These are phyloP conservation scores for Caenorhabditis uteleia DNA, from an alignment of 2,888 invertebrate genomes.

Conservation along the genomic window DNA sequence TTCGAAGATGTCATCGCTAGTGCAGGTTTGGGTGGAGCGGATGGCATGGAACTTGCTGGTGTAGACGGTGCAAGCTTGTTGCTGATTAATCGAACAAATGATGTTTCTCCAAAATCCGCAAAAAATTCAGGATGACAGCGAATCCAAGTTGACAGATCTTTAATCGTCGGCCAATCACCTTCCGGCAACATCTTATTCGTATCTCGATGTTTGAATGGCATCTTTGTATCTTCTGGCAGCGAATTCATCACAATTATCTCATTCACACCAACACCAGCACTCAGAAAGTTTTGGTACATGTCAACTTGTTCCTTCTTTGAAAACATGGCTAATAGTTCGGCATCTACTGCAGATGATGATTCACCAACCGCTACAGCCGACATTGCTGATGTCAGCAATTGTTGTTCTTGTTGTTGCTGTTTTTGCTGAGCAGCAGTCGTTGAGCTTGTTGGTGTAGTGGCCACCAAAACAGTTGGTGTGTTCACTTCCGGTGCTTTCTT, in stretches of 20 bases:
- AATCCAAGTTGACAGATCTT: conserved; percentile 71
- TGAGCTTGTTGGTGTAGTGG: too few relatives aligned
- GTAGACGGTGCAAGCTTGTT: conserved; percentile 1
- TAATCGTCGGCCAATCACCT: conserved; percentile 71
- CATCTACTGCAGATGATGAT: conserved; percentile 8
- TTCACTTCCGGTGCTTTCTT: too few relatives aligned
- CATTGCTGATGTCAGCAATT: conserved; percentile 5
- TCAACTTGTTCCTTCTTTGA: conserved; percentile 17
- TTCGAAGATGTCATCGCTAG: conserved; percentile 21
- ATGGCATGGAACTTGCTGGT: conserved; percentile 14
- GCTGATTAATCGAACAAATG: background rate
- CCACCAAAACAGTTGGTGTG: too few relatives aligned
- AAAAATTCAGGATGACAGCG: conserved; percentile 71
- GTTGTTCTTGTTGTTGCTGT: too few relatives aligned
- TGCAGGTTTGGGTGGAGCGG: conserved; percentile 31
- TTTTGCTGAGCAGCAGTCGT: too few relatives aligned
- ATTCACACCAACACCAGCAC: conserved; percentile 26
- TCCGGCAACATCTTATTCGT: conserved; percentile 71
- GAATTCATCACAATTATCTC: conserved; percentile 27
- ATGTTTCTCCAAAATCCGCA: conserved; percentile 46
- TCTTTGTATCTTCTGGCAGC: conserved; percentile 48
- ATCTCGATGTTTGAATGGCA: conserved; percentile 70
- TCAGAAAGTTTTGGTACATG: conserved; percentile 21
- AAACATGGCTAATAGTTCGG: conserved; percentile 2
- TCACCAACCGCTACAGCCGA: conserved; percentile 5